A percentile compares a stretch with the other conserved stretches of the same genome.
Conservation (phyloP, 2,797 vertebrate genomes). For the Muscicapa striata region DNA sequence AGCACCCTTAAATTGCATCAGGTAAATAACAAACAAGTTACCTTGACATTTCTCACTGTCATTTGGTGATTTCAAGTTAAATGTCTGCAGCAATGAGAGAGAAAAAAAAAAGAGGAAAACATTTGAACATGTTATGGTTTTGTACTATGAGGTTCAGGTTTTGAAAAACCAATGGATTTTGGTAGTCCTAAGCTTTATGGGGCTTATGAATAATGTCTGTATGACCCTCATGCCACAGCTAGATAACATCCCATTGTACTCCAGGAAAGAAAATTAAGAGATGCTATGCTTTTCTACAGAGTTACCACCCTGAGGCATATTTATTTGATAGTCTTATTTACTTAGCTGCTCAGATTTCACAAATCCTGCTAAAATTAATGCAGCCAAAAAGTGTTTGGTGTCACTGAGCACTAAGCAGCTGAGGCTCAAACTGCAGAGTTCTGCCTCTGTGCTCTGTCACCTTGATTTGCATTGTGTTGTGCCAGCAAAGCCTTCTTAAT, state of each 20-base stretch:
- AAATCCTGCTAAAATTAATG: neutral
- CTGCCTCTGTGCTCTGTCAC: neutral
- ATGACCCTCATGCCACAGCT: neutral
- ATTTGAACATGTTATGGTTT: neutral
- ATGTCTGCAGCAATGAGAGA: neutral
- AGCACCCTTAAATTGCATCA: conserved; percentile 1
- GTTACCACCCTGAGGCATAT: neutral
- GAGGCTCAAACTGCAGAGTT: neutral
- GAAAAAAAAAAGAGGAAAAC: neutral
- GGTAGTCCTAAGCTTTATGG: neutral
- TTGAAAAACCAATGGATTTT: neutral
- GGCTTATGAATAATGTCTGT: neutral
- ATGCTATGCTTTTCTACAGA: neutral
- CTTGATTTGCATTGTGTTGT: neutral
- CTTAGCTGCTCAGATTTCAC: neutral
- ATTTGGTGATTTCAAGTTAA: neutral
- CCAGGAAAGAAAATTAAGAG: neutral
- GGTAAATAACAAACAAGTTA: neutral
- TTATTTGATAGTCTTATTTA: neutral
- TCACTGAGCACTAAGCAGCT: neutral
- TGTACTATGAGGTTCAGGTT: neutral
- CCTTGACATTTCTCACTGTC: conserved; percentile 1
- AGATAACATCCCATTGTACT: neutral
- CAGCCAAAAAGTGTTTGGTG: neutral
- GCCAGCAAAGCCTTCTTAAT: neutral